These are phyloP conservation scores for Raillietiella orientalis DNA, from an alignment of 2,888 invertebrate genomes.

Conservation along the genomic window DNA sequence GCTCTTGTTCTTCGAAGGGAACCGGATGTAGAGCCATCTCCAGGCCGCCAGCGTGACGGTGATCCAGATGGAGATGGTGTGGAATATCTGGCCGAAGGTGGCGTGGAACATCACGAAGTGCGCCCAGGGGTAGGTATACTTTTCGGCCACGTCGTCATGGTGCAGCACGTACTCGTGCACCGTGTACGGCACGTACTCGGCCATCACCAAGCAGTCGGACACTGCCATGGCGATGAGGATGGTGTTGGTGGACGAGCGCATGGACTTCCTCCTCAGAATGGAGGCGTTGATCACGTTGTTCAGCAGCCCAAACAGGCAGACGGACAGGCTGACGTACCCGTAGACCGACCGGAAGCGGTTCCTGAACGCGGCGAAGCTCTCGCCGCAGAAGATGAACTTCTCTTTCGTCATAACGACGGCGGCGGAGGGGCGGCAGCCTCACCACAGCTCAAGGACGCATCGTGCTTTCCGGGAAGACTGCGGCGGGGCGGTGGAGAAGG, in stretches of 20 bases:
- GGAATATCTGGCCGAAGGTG: constrained; percentile 52
- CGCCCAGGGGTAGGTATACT: constrained; percentile 45
- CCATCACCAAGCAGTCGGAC: constrained; percentile 73
- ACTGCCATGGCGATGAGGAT: constrained; percentile 66
- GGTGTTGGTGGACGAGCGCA: constrained; percentile 66
- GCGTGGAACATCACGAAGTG: constrained; percentile 65
- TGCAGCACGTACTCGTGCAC: constrained; percentile 40
- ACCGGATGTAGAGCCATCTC: constrained; percentile 55
- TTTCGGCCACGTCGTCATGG: constrained; percentile 13
- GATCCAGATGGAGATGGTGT: constrained; percentile 71
- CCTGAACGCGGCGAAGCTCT: constrained; percentile 20
- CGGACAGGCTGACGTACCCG: constrained; percentile 49
- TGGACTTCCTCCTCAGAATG: constrained; percentile 56
- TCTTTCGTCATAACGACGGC: too few species aligned
- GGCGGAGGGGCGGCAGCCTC: too few species aligned
- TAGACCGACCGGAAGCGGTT: constrained; percentile 35
- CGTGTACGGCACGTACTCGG: constrained; percentile 70
- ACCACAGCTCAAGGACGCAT: too few species aligned
- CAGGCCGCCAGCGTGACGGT: constrained; percentile 75
- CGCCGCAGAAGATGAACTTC: too few species aligned
- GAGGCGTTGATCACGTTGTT: constrained; percentile 74
- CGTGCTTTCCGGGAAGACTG: too few species aligned
- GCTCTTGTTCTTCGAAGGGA: constrained; percentile 39
- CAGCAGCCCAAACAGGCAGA: constrained; percentile 61
- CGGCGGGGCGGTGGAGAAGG: too few species aligned